Evolutionary conservation across 2,888 invertebrate species (phyloP).

Genomic region (Itoplectis maculator): DNA sequence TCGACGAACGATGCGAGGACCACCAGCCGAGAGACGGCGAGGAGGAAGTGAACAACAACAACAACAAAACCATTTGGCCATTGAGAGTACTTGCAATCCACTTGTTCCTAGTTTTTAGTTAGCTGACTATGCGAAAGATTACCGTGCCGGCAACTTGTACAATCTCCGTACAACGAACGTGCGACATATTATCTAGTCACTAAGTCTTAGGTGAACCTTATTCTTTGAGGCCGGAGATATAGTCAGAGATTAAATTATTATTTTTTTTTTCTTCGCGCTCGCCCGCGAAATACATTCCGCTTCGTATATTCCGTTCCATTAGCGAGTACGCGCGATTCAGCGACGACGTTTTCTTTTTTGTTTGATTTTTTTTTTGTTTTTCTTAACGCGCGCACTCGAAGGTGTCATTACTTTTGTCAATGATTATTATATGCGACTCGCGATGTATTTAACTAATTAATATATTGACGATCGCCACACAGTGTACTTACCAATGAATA

Average conservation of each 20-base stretch:
- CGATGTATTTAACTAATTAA: conserved; percentile 58
- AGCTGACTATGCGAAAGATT: conserved; percentile 62
- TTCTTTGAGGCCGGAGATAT: conserved; percentile 72
- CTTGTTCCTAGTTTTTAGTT: conserved; percentile 64
- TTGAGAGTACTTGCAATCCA: conserved; percentile 69
- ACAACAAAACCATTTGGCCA: conserved; percentile 67
- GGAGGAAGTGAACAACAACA: conserved; percentile 38
- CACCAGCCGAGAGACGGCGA: background rate
- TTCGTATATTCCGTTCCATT: conserved; percentile 55
- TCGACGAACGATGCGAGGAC: background rate
- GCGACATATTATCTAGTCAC: conserved; percentile 79
- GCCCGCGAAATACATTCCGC: conserved; percentile 63
- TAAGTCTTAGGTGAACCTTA: conserved; percentile 76
- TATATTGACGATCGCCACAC: conserved; percentile 54
- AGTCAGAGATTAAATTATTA: conserved; percentile 76
- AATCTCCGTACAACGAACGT: conserved; percentile 58
- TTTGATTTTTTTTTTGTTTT: no score
- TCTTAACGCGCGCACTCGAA: conserved; percentile 13
- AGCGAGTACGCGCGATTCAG: conserved; percentile 29
- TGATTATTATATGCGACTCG: conserved; percentile 35
- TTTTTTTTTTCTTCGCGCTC: no score
- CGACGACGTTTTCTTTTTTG: no score
- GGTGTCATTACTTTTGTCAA: conserved; percentile 48
- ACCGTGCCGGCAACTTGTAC: conserved; percentile 62
- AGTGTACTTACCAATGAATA: conserved; percentile 71